A percentile compares a stretch with the other conserved stretches of the same genome.
phyloP scores from a whole-genome alignment of 1,140 invertebrate genomes.

The Drosophila novamexicana region DNA sequence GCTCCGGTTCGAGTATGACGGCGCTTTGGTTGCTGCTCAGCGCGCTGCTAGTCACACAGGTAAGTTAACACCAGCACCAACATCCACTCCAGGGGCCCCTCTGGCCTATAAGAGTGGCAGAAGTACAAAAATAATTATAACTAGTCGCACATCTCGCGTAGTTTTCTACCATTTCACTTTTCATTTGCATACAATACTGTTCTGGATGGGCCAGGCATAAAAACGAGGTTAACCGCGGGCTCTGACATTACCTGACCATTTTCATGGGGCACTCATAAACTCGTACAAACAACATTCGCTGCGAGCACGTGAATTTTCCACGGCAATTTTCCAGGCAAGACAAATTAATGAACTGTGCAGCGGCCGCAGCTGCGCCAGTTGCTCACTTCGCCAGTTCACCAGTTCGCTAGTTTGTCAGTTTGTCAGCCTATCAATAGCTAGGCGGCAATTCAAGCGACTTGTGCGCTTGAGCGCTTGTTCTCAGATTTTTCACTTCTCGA shows the following conservation, averaged over 20 bases:
- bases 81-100: not conserved
- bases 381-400: conserved; percentile 1
- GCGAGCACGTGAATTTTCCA: conserved; percentile 62
- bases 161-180: conserved; percentile 76
- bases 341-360: conserved; percentile 75
- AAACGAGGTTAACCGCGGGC: conserved; percentile 68
- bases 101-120: not conserved
- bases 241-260: conserved; percentile 48
- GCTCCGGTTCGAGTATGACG: conserved; percentile 16
- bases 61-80: conserved; percentile 57
- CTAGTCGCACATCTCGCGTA: conserved; percentile 3
- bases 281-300: conserved; percentile 47
- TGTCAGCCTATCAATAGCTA: conserved; percentile 62
- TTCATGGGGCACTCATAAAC: conserved; percentile 36
- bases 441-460: conserved; percentile 28
- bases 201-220: conserved; percentile 55
- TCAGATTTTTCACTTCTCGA: conserved; percentile 44
- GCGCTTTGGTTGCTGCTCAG: conserved; percentile 33
- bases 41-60: conserved; percentile 58
- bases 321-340: conserved; percentile 70
- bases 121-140: conserved; percentile 23
- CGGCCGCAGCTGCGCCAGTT: conserved; percentile 61
- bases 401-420: conserved; percentile 9
- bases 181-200: conserved; percentile 80
- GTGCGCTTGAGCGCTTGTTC: conserved; percentile 33